These are phyloP conservation scores for Calephelis virginiensis DNA, from an alignment of 1,140 invertebrate species.

Conservation along the genomic window DNA sequence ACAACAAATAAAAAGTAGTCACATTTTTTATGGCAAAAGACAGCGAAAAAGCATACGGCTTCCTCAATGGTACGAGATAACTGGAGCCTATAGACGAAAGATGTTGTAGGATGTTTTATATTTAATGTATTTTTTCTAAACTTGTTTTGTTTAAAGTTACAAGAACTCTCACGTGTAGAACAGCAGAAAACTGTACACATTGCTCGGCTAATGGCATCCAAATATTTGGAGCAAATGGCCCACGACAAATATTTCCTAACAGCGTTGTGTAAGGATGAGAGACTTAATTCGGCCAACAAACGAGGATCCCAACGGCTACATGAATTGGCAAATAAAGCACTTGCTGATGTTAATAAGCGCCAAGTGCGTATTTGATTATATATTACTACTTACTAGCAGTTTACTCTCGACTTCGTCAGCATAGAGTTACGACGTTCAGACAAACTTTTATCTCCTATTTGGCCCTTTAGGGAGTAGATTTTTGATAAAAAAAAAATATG, in stretches of 20 bases:
- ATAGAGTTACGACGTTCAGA: too few species aligned
- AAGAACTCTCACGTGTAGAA: slow-evolving; percentile 60
- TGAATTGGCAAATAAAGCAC: slow-evolving; percentile 56
- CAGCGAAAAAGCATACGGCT: too few species aligned
- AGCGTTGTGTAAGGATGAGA: slow-evolving; percentile 60
- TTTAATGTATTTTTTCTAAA: too few species aligned
- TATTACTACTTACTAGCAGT: neutral
- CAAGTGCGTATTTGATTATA: slow-evolving; percentile 43
- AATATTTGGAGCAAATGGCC: slow-evolving; percentile 70
- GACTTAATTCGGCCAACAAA: slow-evolving; percentile 63
- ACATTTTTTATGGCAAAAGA: too few species aligned
- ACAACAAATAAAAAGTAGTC: too few species aligned
- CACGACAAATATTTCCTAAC: slow-evolving; percentile 69
- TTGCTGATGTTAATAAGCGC: slow-evolving; percentile 59
- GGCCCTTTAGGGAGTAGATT: too few species aligned
- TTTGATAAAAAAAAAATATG: too few species aligned
- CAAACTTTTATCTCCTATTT: too few species aligned
- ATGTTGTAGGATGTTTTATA: too few species aligned
- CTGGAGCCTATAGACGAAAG: too few species aligned
- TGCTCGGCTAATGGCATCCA: slow-evolving; percentile 65
- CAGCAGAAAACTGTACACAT: slow-evolving; percentile 59
- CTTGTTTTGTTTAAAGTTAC: slow-evolving; percentile 36
- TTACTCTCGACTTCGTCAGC: too few species aligned
- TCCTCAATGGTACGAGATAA: too few species aligned
- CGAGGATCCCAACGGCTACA: slow-evolving; percentile 51